phyloP scores from a whole-genome alignment of 2,797 vertebrate species.

The Poecilia gillii region DNA sequence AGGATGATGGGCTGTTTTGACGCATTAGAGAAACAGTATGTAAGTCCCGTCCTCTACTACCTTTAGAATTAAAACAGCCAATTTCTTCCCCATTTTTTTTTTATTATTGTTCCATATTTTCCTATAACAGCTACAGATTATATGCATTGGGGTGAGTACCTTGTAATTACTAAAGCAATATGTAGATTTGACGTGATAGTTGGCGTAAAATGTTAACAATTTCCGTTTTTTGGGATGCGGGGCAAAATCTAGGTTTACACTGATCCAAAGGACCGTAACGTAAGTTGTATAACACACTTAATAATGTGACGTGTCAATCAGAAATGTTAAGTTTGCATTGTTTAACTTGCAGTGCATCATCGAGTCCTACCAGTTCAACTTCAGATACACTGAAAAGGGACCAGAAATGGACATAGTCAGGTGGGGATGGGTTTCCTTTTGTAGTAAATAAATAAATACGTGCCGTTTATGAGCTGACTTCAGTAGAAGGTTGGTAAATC shows the following conservation, averaged over 20 bases:
- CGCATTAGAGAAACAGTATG: constrained; percentile 93
- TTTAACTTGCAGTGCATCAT: constrained; percentile 84
- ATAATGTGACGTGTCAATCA: background rate
- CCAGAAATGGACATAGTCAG: constrained; percentile 82
- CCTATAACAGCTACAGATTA: constrained; percentile 78
- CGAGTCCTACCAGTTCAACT: constrained; percentile 96
- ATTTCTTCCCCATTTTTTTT: background rate
- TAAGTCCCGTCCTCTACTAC: constrained; percentile 77
- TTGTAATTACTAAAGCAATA: background rate
- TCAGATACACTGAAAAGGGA: constrained; percentile 88
- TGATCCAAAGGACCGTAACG: constrained; percentile 76
- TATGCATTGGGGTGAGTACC: constrained; percentile 81
- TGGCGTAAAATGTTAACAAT: background rate
- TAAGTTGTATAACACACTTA: constrained; percentile 60
- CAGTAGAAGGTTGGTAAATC: background rate
- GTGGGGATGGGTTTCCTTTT: constrained; percentile 46
- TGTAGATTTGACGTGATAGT: background rate
- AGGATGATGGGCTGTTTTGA: constrained; percentile 97
- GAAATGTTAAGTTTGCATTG: background rate
- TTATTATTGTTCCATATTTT: constrained; percentile 19
- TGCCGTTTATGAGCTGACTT: background rate
- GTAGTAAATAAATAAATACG: background rate
- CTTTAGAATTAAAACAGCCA: constrained; percentile 1
- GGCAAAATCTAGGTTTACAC: constrained; percentile 76
- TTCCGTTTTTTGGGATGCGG: accelerated